Evolutionary conservation across 2,113 vertebrate genomes (phyloP).

Genomic region (Sterrhoptilus dennistouni): DNA sequence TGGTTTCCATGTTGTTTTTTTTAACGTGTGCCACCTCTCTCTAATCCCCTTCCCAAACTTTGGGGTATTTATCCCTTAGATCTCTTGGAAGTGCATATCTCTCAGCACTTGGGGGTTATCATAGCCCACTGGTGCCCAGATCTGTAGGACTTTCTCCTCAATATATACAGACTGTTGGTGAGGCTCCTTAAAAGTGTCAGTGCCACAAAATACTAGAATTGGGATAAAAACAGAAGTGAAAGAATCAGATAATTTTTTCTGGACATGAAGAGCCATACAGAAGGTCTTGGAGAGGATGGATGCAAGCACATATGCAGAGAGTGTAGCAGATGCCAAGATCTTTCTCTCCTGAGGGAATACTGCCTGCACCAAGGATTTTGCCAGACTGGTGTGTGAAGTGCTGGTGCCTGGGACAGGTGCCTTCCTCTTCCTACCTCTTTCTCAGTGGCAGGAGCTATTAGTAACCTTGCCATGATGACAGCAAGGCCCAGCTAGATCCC

Average conservation of each 20-base stretch:
- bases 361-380: neutral
- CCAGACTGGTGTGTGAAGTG: neutral
- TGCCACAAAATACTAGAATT: neutral
- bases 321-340: neutral
- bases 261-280: neutral
- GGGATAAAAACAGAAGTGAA: neutral
- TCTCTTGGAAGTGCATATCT: neutral
- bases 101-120: neutral
- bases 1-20: neutral
- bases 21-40: neutral
- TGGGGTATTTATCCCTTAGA: neutral
- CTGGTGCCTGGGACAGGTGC: neutral
- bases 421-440: neutral
- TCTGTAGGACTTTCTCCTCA: neutral
- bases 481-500: neutral
- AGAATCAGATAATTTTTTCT: neutral
- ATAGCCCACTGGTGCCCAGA: no score
- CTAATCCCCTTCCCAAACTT: neutral
- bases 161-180: fast-evolving
- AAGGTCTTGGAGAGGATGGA: neutral
- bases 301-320: neutral
- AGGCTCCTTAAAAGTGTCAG: neutral
- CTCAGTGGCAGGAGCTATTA: fast-evolving
- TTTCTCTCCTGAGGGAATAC: neutral
- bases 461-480: neutral